These are phyloP conservation scores for Antechinus stuartii DNA, from an alignment of 2,113 vertebrate species.

Conservation along the genomic window DNA sequence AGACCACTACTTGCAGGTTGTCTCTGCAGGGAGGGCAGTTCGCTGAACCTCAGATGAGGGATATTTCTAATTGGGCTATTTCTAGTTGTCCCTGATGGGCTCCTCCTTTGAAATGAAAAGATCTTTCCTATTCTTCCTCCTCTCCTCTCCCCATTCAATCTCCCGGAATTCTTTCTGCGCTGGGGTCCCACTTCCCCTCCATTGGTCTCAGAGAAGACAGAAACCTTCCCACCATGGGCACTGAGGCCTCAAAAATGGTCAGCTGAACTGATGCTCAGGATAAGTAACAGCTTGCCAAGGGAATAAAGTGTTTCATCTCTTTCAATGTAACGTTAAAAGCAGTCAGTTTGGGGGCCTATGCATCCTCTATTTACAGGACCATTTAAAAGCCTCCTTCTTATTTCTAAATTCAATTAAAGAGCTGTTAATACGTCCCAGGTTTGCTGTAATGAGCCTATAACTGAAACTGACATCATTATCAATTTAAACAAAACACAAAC, in stretches of 20 bases:
- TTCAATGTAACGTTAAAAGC: background rate
- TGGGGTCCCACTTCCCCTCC: background rate
- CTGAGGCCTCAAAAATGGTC: background rate
- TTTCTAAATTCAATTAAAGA: slow-evolving; percentile 67
- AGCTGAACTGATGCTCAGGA: background rate
- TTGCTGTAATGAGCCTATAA: slow-evolving; percentile 72
- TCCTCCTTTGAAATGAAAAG: background rate
- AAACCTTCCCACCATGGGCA: fast-evolving
- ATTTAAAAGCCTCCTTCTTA: slow-evolving; percentile 62
- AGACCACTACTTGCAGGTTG: background rate
- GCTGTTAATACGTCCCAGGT: slow-evolving; percentile 69
- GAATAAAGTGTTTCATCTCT: fast-evolving
- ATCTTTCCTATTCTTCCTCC: background rate
- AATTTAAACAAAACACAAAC: slow-evolving; percentile 58
- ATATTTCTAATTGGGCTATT: background rate
- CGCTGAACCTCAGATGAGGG: background rate
- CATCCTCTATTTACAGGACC: slow-evolving; percentile 28
- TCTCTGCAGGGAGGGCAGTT: background rate
- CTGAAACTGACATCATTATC: slow-evolving; percentile 75
- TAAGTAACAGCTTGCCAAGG: background rate
- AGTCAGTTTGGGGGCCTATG: background rate
- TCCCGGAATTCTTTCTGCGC: background rate
- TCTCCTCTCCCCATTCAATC: background rate
- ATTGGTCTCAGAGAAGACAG: background rate
- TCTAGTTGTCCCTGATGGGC: background rate